Percentiles rank a stretch among this genome's conserved stretches.
These are phyloP conservation scores for Hydrophis major DNA, from an alignment of 2,797 vertebrate species.

Conservation along the genomic window DNA sequence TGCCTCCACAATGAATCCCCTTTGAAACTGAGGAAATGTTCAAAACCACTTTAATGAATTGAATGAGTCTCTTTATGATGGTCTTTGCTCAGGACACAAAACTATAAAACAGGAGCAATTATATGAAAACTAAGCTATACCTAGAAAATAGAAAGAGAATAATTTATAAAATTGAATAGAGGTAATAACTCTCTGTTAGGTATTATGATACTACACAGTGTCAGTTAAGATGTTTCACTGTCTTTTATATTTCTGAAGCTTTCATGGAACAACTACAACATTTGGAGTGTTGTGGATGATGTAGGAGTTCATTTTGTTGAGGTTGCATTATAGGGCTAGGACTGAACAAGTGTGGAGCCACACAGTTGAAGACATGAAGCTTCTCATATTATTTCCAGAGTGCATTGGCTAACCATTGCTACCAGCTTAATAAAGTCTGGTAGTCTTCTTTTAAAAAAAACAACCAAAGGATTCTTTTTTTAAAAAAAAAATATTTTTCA, in stretches of 20 bases:
- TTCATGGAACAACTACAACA: neutral
- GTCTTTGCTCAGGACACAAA: neutral
- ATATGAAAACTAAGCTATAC: neutral
- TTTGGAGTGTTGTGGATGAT: neutral
- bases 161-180: neutral
- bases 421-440: neutral
- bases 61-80: neutral
- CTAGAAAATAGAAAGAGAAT: neutral
- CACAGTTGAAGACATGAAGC: neutral
- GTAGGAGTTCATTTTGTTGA: neutral
- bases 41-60: neutral
- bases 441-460: neutral
- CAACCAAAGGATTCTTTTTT: neutral
- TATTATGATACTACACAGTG: neutral
- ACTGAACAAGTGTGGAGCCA: neutral
- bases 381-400: neutral
- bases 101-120: neutral
- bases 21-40: neutral
- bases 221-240: neutral
- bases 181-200: neutral
- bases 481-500: neutral
- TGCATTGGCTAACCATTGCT: neutral
- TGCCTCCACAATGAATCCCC: neutral
- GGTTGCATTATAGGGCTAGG: neutral
- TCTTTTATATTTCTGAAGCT: neutral